These are phyloP conservation scores for Spisula subtruncata DNA, from an alignment of 2,888 invertebrate genomes.

Conservation along the genomic window DNA sequence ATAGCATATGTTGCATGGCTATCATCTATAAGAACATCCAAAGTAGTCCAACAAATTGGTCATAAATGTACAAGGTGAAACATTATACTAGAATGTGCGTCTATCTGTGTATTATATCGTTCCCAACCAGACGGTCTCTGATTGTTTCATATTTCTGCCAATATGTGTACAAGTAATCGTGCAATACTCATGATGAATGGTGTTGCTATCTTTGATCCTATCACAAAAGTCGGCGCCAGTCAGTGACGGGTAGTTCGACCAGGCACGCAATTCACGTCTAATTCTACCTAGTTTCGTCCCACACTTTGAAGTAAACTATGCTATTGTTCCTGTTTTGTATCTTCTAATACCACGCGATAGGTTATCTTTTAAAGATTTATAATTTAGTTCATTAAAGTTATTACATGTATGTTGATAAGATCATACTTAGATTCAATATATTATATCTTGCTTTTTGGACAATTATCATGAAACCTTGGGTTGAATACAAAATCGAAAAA, in stretches of 20 bases:
- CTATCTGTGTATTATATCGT: not conserved
- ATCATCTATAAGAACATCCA: not conserved
- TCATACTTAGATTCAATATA: too few species aligned
- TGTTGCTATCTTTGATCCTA: not conserved
- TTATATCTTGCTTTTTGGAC: too few species aligned
- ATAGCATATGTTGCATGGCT: not conserved
- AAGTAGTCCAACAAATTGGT: not conserved
- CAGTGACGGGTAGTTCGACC: not conserved
- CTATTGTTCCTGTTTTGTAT: not conserved
- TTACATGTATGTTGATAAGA: too few species aligned
- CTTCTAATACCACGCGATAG: not conserved
- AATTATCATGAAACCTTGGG: too few species aligned
- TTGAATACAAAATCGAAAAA: too few species aligned
- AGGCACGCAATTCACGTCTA: not conserved
- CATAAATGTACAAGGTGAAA: not conserved
- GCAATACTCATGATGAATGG: not conserved
- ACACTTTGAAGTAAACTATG: not conserved
- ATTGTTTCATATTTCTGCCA: not conserved
- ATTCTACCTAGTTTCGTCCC: not conserved
- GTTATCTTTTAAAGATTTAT: not conserved
- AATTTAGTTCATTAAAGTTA: too few species aligned
- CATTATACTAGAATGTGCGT: not conserved
- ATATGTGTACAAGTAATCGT: conserved; percentile 4
- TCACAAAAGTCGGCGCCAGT: not conserved
- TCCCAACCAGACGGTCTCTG: not conserved